phyloP scores from a whole-genome alignment of 2,797 vertebrate genomes.

The Tokudaia muenninki region DNA sequence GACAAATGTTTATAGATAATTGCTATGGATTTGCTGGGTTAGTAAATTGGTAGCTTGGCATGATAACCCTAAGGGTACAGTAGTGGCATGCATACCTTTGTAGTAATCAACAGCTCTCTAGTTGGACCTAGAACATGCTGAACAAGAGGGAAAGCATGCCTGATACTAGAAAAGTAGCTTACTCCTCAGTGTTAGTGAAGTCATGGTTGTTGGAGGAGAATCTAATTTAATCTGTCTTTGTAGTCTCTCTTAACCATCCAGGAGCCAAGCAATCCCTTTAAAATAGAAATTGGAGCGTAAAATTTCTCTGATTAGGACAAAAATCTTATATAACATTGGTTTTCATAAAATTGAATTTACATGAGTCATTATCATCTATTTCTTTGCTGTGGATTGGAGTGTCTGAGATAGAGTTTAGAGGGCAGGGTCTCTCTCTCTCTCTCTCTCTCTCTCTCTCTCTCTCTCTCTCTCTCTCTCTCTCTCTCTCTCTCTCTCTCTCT shows the following conservation, averaged over 20 bases:
- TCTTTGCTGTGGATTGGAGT: not conserved
- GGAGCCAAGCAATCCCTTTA: not conserved
- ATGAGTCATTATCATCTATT: not conserved
- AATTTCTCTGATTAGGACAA: not conserved
- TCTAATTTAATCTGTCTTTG: not conserved
- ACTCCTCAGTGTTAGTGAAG: too few relatives aligned
- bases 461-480: too few relatives aligned
- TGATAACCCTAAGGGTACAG: not conserved
- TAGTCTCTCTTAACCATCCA: not conserved
- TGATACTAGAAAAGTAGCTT: not conserved
- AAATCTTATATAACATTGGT: not conserved
- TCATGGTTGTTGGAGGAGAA: not conserved
- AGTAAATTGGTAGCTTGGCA: not conserved
- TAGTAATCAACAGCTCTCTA: not conserved
- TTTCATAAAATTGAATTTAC: not conserved
- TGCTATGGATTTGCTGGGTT: not conserved
- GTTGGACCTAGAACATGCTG: not conserved
- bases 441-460: too few relatives aligned
- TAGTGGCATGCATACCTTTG: not conserved
- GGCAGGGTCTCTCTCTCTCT: not conserved
- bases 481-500: too few relatives aligned
- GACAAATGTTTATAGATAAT: not conserved
- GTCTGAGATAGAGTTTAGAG: slow-evolving; percentile 16
- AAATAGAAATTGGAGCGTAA: slow-evolving; percentile 13
- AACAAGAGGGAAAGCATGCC: not conserved